Evolutionary conservation across 2,888 invertebrate genomes (phyloP).

Genomic region (Yponomeuta evonymella): DNA sequence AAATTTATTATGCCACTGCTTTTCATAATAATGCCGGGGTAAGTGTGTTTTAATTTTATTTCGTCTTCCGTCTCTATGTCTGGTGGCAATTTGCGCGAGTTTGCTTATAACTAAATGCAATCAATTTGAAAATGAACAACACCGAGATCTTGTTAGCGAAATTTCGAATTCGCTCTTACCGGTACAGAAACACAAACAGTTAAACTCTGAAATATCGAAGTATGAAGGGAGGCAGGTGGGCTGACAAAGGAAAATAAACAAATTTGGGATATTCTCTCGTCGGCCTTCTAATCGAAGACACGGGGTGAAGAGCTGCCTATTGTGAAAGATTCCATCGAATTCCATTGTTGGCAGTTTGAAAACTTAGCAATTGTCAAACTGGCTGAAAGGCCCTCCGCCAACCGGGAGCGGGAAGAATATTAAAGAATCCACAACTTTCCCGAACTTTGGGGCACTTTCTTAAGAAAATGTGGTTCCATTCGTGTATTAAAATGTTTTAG

Average conservation of each 20-base stretch:
- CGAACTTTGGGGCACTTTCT: constrained; percentile 7
- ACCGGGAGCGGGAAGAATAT: constrained; percentile 17
- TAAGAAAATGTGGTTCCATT: constrained; percentile 13
- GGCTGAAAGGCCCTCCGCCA: constrained; percentile 14
- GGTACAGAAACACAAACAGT: too few species aligned
- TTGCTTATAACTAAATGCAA: too few species aligned
- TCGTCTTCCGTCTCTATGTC: background rate
- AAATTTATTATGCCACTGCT: background rate
- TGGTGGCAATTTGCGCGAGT: background rate
- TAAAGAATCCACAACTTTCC: constrained; percentile 17
- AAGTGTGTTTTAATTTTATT: background rate
- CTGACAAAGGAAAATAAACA: too few species aligned
- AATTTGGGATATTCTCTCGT: background rate
- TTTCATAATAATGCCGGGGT: background rate
- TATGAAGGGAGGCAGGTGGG: too few species aligned
- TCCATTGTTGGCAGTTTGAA: constrained; percentile 10
- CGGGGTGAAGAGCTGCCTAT: background rate
- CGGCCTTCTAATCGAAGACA: background rate
- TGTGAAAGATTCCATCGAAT: background rate
- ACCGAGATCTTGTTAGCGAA: too few species aligned
- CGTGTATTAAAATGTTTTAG: constrained; percentile 13
- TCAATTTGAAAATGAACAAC: too few species aligned
- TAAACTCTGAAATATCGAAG: too few species aligned
- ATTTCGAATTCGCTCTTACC: too few species aligned
- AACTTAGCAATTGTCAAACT: constrained; percentile 19